Percentiles rank a stretch among this genome's conserved stretches.
phyloP scores from a whole-genome alignment of 2,797 vertebrate species.

The Valencia hispanica region DNA sequence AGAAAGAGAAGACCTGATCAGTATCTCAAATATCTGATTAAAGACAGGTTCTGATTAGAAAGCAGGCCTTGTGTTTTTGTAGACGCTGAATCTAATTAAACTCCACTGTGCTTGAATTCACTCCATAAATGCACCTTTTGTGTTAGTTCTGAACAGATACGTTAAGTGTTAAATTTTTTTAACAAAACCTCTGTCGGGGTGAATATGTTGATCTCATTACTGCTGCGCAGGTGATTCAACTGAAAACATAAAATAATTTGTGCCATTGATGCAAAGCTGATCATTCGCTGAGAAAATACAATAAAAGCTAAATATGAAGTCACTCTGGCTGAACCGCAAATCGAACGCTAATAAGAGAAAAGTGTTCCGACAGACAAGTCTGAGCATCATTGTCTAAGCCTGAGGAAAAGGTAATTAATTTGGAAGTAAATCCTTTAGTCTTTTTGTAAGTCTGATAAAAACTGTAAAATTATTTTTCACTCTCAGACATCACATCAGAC shows the following conservation, averaged over 20 bases:
- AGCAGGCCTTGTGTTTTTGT: slow-evolving; percentile 52
- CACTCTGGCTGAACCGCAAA: slow-evolving; percentile 82
- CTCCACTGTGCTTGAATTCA: slow-evolving; percentile 73
- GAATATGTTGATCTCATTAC: slow-evolving; percentile 71
- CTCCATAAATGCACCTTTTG: slow-evolving; percentile 74
- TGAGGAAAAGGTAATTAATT: slow-evolving; percentile 84
- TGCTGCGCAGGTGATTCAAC: slow-evolving; percentile 75
- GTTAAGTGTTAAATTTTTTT: slow-evolving; percentile 59
- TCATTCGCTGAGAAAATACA: slow-evolving; percentile 77
- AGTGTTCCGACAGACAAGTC: slow-evolving; percentile 77
- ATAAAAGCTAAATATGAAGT: slow-evolving; percentile 83
- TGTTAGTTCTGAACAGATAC: slow-evolving; percentile 55
- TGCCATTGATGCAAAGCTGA: slow-evolving; percentile 69
- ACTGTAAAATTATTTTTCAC: slow-evolving; percentile 69
- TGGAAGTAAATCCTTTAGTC: slow-evolving; percentile 81
- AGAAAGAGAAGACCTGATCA: slow-evolving; percentile 40
- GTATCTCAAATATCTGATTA: slow-evolving; percentile 52
- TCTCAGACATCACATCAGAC: slow-evolving; percentile 52
- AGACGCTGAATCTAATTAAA: slow-evolving; percentile 77
- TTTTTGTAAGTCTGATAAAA: slow-evolving; percentile 80
- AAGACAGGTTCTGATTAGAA: slow-evolving; percentile 57
- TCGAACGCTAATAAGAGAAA: slow-evolving; percentile 82
- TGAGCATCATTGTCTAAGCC: slow-evolving; percentile 82
- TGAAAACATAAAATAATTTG: slow-evolving; percentile 72
- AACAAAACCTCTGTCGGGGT: slow-evolving; percentile 67